Evolutionary conservation across 1,140 invertebrate species (phyloP).

Genomic region (Drosophila quadrilineata): DNA sequence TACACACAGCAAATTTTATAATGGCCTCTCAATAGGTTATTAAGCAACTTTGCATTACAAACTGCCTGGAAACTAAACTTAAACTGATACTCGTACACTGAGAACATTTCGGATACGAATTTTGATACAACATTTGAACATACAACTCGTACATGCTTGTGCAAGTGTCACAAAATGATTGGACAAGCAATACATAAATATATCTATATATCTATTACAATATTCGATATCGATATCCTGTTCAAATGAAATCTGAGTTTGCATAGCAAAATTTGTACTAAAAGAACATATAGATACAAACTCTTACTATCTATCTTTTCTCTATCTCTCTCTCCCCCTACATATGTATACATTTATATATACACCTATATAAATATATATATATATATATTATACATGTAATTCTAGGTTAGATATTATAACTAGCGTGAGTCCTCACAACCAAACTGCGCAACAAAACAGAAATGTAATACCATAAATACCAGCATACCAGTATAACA

Average conservation of each 20-base stretch:
- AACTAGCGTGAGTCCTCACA: slow-evolving; percentile 54
- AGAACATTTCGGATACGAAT: too few species aligned
- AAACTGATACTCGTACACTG: too few species aligned
- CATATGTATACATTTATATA: too few species aligned
- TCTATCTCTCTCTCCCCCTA: slow-evolving; percentile 57
- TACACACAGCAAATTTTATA: slow-evolving; percentile 3
- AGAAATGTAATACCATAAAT: slow-evolving; percentile 29
- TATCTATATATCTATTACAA: slow-evolving; percentile 60
- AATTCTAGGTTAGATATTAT: slow-evolving; percentile 79
- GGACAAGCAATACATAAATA: slow-evolving; percentile 9
- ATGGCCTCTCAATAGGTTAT: neutral
- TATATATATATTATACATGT: slow-evolving; percentile 45
- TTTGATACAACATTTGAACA: slow-evolving; percentile 69
- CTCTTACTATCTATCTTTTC: slow-evolving; percentile 75
- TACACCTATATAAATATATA: too few species aligned
- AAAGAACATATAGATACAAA: slow-evolving; percentile 59
- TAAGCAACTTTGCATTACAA: slow-evolving; percentile 20
- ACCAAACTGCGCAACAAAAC: slow-evolving; percentile 35
- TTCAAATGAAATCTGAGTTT: slow-evolving; percentile 45
- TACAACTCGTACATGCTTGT: slow-evolving; percentile 24
- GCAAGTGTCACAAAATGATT: slow-evolving; percentile 3
- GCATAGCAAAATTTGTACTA: slow-evolving; percentile 32
- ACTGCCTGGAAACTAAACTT: slow-evolving; percentile 43
- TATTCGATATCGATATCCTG: slow-evolving; percentile 62
- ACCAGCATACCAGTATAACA: too few species aligned